phyloP scores from a whole-genome alignment of 2,113 vertebrate species.

The Hirundichthys speculiger region DNA sequence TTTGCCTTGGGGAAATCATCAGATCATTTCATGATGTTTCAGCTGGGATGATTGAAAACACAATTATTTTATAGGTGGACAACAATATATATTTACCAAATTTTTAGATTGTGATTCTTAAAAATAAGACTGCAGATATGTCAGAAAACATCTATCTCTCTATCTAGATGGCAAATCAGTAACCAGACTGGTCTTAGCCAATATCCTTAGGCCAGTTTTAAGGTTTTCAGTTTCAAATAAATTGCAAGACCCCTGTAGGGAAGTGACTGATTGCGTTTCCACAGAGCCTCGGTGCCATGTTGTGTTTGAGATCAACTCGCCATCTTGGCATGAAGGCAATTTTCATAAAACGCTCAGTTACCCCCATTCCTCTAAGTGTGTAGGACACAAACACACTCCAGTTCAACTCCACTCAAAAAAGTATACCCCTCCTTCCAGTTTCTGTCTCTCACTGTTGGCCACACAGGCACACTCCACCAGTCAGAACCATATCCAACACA shows the following conservation, averaged over 20 bases:
- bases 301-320: slow-evolving; percentile 59
- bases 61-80: too few species aligned
- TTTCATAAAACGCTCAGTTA: slow-evolving; percentile 65
- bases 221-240: slow-evolving; percentile 67
- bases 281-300: slow-evolving; percentile 61
- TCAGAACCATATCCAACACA: slow-evolving; percentile 7
- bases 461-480: slow-evolving; percentile 5
- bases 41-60: too few species aligned
- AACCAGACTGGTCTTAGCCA: slow-evolving; percentile 48
- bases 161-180: slow-evolving; percentile 50
- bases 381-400: slow-evolving; percentile 17
- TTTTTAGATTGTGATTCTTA: too few species aligned
- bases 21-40: too few species aligned
- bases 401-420: slow-evolving; percentile 28
- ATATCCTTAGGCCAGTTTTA: slow-evolving; percentile 63
- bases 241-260: slow-evolving; percentile 57
- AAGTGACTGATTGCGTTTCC: slow-evolving; percentile 72
- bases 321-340: slow-evolving; percentile 60
- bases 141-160: too few species aligned
- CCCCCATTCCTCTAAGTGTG: slow-evolving; percentile 39
- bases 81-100: too few species aligned
- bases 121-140: too few species aligned
- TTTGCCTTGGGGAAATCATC: too few species aligned
- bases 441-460: background rate
- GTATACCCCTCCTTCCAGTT: slow-evolving; percentile 10